phyloP scores from a whole-genome alignment of 2,113 vertebrate species.

The Isurus oxyrinchus region DNA sequence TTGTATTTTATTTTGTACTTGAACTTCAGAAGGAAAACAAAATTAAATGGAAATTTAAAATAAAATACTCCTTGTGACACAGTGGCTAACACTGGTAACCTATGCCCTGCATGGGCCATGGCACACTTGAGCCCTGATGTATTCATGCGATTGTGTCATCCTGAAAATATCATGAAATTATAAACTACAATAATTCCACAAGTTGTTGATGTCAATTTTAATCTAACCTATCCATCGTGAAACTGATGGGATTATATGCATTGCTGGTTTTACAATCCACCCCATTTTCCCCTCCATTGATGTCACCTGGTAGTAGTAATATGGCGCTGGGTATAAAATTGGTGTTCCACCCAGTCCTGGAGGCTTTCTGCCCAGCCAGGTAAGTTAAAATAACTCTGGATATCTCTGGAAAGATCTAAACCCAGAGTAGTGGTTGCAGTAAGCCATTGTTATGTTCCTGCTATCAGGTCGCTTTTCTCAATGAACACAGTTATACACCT shows the following conservation, averaged over 20 bases:
- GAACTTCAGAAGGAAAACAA: neutral
- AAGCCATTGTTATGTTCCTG: too few species aligned
- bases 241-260: neutral
- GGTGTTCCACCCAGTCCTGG: neutral
- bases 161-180: neutral
- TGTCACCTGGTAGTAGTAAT: neutral
- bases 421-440: neutral
- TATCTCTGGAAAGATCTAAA: neutral
- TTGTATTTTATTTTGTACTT: neutral
- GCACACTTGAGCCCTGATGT: neutral
- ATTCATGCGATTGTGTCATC: neutral
- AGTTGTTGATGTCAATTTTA: neutral
- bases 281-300: neutral
- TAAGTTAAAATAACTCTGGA: neutral
- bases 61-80: neutral
- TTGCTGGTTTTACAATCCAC: neutral
- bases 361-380: neutral
- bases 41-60: neutral
- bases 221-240: neutral
- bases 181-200: neutral
- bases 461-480: too few species aligned
- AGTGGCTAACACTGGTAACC: neutral
- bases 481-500: too few species aligned
- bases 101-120: neutral
- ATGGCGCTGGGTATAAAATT: neutral